Evolutionary conservation across 2,797 vertebrate species (phyloP), one percentile per base, ranked within the genome.

Genomic region (Ataeniobius toweri): DNA sequence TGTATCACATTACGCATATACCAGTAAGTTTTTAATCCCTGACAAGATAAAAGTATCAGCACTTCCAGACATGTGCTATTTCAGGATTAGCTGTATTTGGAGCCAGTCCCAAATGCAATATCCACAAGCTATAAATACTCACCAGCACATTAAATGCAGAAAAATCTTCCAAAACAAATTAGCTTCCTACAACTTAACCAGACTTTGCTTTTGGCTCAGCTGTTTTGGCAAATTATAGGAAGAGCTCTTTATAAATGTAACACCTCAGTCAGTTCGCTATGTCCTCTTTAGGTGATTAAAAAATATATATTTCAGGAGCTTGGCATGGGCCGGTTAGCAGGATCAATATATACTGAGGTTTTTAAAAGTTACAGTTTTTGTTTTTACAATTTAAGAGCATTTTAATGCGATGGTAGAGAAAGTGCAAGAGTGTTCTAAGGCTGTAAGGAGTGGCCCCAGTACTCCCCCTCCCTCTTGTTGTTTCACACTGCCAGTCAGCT

Each of bases 61-160:
- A 58, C 24, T 41, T 36, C 58, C 12, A 28, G 69, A 67, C 51
- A 50, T 56, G 39, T 50, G 69, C n/a, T 65, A 70, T 16, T 53
- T 65, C 28, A 61, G 36, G 63, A 67, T 41, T 67, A 67, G 36
- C 18, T 41, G 68, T 56, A 61, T 71, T 75, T 68, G 51, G 75
- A 74, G 9, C 46, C 65, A 12, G 41, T 48, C 28, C 28, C 59
- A 75, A 55, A 80, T 36, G 46, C 51, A 55, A 41, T 12, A 31
- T 39, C 44, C 67, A 67, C 67, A 71, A 68, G 73, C 67, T 48
- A 53, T 71, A 81, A 83, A 77, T 61, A 81, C 61, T 44, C 69
- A 46, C 24, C 39, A 44, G 39, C 65, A 44, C 39, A 44, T 44
- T 44, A 74, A 55, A 70, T 55, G 51, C 44, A 69, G 63, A 41